Conservation (phyloP, 1,140 invertebrate species). For the Ephestia elutella region DNA sequence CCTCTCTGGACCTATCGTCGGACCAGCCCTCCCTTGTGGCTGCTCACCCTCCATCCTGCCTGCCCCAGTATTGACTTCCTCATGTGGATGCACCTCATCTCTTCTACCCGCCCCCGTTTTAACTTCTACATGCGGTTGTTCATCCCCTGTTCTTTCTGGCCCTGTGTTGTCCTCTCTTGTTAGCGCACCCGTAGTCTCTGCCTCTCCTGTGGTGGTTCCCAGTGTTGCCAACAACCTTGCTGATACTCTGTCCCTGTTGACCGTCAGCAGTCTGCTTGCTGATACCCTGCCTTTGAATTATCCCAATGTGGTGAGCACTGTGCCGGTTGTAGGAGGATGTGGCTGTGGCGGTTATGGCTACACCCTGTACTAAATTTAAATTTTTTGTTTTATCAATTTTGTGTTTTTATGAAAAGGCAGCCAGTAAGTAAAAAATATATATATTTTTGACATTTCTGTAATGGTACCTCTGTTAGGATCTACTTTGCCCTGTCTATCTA, state of each 20-base stretch:
- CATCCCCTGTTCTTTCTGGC: background rate
- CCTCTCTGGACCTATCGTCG: background rate
- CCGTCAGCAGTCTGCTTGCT: constrained; percentile 48
- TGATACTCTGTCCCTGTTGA: constrained; percentile 52
- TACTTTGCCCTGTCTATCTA: too few species aligned
- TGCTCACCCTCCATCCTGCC: background rate
- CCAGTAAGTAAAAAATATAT: background rate
- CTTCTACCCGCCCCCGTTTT: background rate
- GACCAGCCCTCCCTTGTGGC: background rate
- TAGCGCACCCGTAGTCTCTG: constrained; percentile 7
- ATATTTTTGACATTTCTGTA: too few species aligned
- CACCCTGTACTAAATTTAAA: constrained; percentile 14
- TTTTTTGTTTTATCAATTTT: background rate
- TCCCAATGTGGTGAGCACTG: constrained; percentile 15
- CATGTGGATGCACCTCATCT: background rate
- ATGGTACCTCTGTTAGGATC: too few species aligned
- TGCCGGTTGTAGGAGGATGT: constrained; percentile 20
- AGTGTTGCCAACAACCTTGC: constrained; percentile 43
- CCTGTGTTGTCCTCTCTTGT: constrained; percentile 9
- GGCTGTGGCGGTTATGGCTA: constrained; percentile 11
- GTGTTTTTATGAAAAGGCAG: background rate
- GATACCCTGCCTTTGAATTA: constrained; percentile 39
- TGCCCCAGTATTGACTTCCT: background rate
- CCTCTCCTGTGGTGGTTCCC: constrained; percentile 9
- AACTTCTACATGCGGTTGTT: background rate